Conservation (phyloP, 2,888 invertebrate genomes). For the Poecilobothrus nobilitatus region DNA sequence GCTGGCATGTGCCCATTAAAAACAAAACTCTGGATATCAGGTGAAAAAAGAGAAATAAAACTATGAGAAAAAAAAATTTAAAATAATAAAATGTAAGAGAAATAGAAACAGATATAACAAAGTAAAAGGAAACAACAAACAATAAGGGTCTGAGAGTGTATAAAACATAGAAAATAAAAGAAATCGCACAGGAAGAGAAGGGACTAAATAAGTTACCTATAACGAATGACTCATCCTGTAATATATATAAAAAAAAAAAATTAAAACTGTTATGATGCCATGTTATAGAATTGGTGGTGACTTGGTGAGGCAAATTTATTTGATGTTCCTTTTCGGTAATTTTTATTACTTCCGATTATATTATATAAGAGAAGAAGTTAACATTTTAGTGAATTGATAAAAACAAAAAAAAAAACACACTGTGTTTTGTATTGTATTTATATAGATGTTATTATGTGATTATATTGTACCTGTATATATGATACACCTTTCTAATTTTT, state of each 20-base stretch:
- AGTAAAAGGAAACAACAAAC: no score
- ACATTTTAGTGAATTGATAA: neutral
- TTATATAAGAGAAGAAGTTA: neutral
- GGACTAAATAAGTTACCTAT: neutral
- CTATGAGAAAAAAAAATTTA: no score
- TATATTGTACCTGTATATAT: neutral
- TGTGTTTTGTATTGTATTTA: neutral
- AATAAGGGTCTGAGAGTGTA: no score
- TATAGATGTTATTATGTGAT: neutral
- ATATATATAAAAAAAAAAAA: neutral
- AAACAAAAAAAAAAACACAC: neutral
- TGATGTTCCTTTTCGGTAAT: slow-evolving; percentile 2
- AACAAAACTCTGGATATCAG: neutral
- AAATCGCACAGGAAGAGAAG: neutral
- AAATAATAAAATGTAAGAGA: no score
- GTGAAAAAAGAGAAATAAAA: no score
- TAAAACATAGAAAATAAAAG: no score
- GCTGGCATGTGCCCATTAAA: neutral
- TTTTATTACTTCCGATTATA: slow-evolving; percentile 3
- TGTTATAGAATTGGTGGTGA: neutral
- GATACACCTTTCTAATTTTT: no score
- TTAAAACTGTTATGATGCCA: no score
- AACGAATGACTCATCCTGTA: neutral
- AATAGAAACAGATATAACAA: no score
- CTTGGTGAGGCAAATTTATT: no score